Evolutionary conservation across 2,888 invertebrate species (phyloP).

Genomic region (Linhomoeus sp.): DNA sequence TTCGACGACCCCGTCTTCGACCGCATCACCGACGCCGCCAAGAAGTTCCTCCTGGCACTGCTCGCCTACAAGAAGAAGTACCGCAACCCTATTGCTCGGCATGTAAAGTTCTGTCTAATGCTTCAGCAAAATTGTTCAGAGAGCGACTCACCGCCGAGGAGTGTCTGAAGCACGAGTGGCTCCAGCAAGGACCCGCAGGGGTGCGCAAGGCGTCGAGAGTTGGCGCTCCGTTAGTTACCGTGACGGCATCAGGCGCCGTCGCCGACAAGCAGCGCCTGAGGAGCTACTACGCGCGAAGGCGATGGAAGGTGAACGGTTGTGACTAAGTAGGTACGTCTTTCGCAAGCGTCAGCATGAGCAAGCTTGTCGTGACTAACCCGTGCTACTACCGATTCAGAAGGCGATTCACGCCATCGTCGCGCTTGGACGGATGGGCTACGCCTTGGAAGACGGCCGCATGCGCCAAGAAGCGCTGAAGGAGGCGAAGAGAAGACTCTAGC

Average conservation of each 20-base stretch:
- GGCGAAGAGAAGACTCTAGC: no score
- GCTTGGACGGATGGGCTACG: no score
- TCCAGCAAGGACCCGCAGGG: slow-evolving; percentile 13
- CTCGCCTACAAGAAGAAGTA: slow-evolving; percentile 77
- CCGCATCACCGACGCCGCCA: slow-evolving; percentile 76
- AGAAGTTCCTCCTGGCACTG: slow-evolving; percentile 79
- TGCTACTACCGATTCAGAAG: no score
- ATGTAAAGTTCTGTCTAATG: no score
- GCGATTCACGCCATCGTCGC: no score
- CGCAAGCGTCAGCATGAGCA: no score
- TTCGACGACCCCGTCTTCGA: slow-evolving; percentile 91
- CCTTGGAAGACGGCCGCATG: no score
- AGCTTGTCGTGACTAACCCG: no score
- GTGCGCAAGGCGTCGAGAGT: neutral
- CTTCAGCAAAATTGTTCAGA: slow-evolving; percentile 20
- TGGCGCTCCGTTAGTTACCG: no score
- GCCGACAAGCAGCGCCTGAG: slow-evolving; percentile 23
- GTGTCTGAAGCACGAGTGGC: slow-evolving; percentile 41
- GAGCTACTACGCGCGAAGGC: slow-evolving; percentile 29
- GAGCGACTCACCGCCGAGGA: slow-evolving; percentile 38
- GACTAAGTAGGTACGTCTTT: no score
- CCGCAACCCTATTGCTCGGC: neutral
- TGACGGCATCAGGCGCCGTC: no score
- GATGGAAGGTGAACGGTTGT: slow-evolving; percentile 29
- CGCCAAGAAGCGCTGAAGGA: no score